phyloP scores from a whole-genome alignment of 2,113 vertebrate genomes.

The Lophotis ruficrista region DNA sequence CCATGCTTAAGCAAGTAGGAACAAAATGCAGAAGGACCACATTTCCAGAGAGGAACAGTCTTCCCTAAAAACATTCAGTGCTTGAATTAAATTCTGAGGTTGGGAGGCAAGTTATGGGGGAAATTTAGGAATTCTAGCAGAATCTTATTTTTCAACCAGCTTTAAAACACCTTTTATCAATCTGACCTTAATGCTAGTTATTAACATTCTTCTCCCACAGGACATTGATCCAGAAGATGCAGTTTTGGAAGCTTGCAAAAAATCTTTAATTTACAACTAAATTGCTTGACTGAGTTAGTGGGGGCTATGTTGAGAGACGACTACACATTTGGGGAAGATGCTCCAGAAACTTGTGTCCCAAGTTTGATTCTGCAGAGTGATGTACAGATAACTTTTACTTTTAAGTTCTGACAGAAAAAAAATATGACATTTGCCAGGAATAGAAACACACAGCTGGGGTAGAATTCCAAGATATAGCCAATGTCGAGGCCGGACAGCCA shows the following conservation, averaged over 20 bases:
- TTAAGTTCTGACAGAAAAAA: neutral
- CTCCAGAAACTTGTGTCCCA: neutral
- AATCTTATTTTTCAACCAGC: neutral
- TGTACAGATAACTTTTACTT: neutral
- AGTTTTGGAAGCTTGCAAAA: neutral
- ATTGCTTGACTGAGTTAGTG: neutral
- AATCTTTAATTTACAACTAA: neutral
- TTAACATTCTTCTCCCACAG: neutral
- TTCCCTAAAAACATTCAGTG: neutral
- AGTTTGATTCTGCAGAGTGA: neutral
- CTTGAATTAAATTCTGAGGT: neutral
- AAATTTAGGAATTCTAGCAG: neutral
- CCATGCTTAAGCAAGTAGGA: neutral
- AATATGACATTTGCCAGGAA: neutral
- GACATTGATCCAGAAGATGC: neutral
- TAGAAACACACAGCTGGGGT: neutral
- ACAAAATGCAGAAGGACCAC: neutral
- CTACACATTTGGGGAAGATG: neutral
- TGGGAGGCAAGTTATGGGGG: neutral
- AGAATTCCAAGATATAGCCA: neutral
- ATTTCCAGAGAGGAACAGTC: neutral
- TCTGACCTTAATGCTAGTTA: conserved; percentile 1
- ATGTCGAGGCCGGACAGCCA: neutral
- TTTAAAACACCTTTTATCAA: conserved; percentile 8
- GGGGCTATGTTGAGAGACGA: neutral